Evolutionary conservation across 2,113 vertebrate species (phyloP), one percentile per base, ranked within the genome.

Genomic region (Brachypteracias leptosomus): DNA sequence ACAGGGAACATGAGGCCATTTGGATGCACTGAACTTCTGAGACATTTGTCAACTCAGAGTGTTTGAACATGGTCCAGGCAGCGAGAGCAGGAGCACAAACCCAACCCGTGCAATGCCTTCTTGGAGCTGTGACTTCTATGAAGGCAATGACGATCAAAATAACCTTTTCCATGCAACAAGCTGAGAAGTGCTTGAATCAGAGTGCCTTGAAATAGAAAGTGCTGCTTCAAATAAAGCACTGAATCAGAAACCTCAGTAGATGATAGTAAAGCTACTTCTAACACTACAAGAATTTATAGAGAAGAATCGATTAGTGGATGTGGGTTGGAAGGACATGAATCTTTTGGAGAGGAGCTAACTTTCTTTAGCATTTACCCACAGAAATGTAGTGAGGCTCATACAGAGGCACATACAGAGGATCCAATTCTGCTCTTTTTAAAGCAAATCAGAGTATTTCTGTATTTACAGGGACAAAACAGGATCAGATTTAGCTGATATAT

Each of bases 181-280:
- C 65, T 81, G 29, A 85, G 31, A 63, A 90, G 42, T 80, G 26
- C 33, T 86, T 88, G 75, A 85, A 93, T 92, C 51, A 65, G 35
- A 57, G 55, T 72, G 42, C 13, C 80, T 70, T 57, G 46, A 91
- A 96, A 90, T 74, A 94, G 91, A 93, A 95, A 80, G n/a, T 38
- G 33, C 54, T 59, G 58, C 88, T 90, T 96, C 66, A 95, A 84
- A 89, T 73, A 83, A 89, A 89, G 40, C 74, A 90, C 35, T 61
- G 82, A 94, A 93, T 87, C 91, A 95, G 49, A 92, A 96, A 74
- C 51, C 80, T 85, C 81, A 81, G 31, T 33, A 82, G 47, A 40
- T 13, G 47, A 40, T 13, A 85, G 75, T 73, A 72, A 58, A 90
- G 65, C 33, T 59, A 79, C 61, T 54, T 88, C 58, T 85, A 94